Evolutionary conservation across 2,888 invertebrate species (phyloP).

Genomic region (Megalurothrips usitatus): DNA sequence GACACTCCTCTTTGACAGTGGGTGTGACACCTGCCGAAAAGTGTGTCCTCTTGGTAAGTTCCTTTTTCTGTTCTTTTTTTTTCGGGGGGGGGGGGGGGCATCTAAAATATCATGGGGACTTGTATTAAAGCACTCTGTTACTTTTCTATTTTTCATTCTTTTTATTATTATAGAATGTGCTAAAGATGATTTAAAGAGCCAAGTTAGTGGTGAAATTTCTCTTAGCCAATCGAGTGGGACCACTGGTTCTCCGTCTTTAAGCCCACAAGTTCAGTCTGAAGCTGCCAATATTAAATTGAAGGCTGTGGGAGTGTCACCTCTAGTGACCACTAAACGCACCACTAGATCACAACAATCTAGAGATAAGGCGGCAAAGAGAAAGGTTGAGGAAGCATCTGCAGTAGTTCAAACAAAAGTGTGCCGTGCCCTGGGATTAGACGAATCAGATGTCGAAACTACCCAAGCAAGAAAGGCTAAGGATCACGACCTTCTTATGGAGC

Average conservation of each 20-base stretch:
- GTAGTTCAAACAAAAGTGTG: not conserved
- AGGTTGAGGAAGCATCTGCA: not conserved
- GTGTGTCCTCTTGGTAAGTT: not conserved
- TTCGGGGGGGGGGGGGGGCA: no score
- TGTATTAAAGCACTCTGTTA: not conserved
- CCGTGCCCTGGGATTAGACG: not conserved
- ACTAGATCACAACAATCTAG: not conserved
- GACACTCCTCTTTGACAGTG: not conserved
- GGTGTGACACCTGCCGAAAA: not conserved
- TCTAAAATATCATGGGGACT: no score
- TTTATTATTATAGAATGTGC: not conserved
- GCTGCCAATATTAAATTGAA: not conserved
- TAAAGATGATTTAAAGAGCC: not conserved
- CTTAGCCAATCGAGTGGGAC: not conserved
- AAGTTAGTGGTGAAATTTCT: not conserved
- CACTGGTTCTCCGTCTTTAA: not conserved
- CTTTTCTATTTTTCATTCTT: not conserved
- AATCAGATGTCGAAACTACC: not conserved
- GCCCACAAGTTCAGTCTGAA: not conserved
- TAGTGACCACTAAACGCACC: not conserved
- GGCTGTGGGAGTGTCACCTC: not conserved
- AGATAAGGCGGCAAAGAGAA: not conserved
- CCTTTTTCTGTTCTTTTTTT: not conserved
- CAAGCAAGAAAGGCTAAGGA: conserved; percentile 3
- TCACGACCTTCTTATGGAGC: not conserved